phyloP scores from a whole-genome alignment of 2,888 invertebrate genomes.

The Tetrapedia diversipes region DNA sequence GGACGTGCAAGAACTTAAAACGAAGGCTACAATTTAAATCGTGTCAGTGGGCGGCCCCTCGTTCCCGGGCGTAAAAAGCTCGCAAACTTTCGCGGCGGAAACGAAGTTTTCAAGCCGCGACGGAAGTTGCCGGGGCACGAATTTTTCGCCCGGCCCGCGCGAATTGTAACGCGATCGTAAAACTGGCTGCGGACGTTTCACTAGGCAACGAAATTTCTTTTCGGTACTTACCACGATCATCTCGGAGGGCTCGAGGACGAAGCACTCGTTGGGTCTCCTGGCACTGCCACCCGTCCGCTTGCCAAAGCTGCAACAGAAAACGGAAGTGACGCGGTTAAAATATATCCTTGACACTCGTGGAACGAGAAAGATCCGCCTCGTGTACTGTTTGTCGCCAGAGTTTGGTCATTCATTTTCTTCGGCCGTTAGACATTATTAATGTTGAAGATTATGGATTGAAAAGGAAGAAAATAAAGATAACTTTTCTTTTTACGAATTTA shows the following conservation, averaged over 20 bases:
- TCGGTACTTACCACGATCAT: constrained; percentile 91
- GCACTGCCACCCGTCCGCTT: constrained; percentile 91
- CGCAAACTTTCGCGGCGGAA: not conserved
- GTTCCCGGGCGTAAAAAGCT: not conserved
- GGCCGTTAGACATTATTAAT: too few species aligned
- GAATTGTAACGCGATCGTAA: not conserved
- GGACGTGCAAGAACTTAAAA: constrained; percentile 10
- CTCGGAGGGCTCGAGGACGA: constrained; percentile 93
- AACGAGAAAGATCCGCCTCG: not conserved
- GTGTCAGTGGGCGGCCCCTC: not conserved
- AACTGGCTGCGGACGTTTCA: not conserved
- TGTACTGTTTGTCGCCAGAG: too few species aligned
- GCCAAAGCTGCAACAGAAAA: constrained; percentile 89
- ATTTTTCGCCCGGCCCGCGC: constrained; percentile 11
- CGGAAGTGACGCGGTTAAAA: constrained; percentile 23
- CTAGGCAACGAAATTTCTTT: not conserved
- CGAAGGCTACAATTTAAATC: not conserved
- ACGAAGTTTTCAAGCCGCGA: not conserved
- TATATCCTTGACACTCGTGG: not conserved
- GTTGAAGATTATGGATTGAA: too few species aligned
- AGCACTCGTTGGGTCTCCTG: constrained; percentile 91
- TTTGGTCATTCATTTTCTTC: too few species aligned
- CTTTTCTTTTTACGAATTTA: too few species aligned
- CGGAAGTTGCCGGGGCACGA: not conserved
- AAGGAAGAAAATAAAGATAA: too few species aligned